Base-by-base conservation (phyloP, 2,888 invertebrate species). In the Gandaritis pyraliata region DNA sequence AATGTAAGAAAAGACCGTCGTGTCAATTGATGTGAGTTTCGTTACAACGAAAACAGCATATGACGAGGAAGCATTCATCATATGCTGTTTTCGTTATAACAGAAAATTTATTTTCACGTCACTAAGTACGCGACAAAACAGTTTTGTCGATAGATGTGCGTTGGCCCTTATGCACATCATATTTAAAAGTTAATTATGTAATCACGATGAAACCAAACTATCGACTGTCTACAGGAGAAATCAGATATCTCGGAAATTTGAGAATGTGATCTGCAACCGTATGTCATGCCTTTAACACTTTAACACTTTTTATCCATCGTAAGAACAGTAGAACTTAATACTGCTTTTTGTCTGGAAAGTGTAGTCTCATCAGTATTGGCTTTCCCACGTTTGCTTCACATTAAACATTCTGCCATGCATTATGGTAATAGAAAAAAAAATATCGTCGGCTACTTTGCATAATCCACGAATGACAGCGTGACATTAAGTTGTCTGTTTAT, bases 381-480 rank as follows among this genome's bases (percentile, higher is more conserved):
- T 86, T 88, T 90, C 89, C 83, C 89, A 88, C 87, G 86, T 59
- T 83, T 78, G 78, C 77, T 83, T 84, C 80, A 78, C 83, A 80
- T 83, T 82, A 82, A 84, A 85, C 80, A 81, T 81, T 81, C 79
- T 78, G 78, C 82, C 74, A 77, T 77, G 81, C 81, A 83, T 82
- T 87, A 88, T 85, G 86, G 79, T 85, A 86, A 87, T 88, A 83
- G 80, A 86, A 85, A 84, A 83, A 85, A 87, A 85, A 83, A 83
- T 81, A 81, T 78, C 76, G 71, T 72, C 71, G 64, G 77, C 80
- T 82, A 81, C 88, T 90, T 89, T 88, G 88, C 88, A 90, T 90
- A 90, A 90, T 88, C 87, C 75, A 77, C 75, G 73, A 79, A 78
- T 81, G 86, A 85, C 83, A 81, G 76, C 71, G 66, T 82, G 85